A percentile compares a stretch with the other conserved stretches of the same genome.
Conservation (phyloP, 2,888 invertebrate species). For the Latrodectus elegans region DNA sequence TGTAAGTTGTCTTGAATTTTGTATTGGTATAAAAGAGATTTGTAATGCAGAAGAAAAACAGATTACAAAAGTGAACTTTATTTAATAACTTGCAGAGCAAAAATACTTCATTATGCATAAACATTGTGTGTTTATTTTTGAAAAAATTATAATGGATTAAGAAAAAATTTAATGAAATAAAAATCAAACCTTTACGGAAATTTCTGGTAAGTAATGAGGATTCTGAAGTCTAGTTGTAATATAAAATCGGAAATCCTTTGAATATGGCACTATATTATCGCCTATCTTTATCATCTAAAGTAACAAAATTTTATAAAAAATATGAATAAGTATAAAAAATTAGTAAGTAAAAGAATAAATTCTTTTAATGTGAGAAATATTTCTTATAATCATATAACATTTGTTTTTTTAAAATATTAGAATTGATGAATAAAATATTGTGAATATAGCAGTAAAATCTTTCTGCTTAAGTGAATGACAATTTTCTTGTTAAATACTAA, state of each 20-base stretch:
- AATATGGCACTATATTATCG: constrained; percentile 76
- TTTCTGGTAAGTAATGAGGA: constrained; percentile 77
- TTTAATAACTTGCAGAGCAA: background rate
- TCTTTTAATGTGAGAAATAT: too few relatives aligned
- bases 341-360: too few relatives aligned
- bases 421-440: too few relatives aligned
- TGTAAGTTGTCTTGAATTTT: background rate
- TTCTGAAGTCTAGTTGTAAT: constrained; percentile 77
- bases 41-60: constrained; percentile 34
- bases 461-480: too few relatives aligned
- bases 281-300: constrained; percentile 75
- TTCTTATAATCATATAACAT: too few relatives aligned
- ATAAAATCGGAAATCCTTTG: constrained; percentile 76
- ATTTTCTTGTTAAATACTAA: too few relatives aligned
- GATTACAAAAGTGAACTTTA: background rate
- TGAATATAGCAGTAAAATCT: too few relatives aligned
- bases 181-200: constrained; percentile 75
- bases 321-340: too few relatives aligned
- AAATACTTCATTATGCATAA: background rate
- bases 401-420: too few relatives aligned
- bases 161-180: background rate
- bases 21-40: constrained; percentile 73
- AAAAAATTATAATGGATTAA: too few relatives aligned
- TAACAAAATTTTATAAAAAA: background rate
- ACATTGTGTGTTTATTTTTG: background rate